These are phyloP conservation scores for Eupeodes corollae DNA, from an alignment of 1,140 invertebrate genomes.

Conservation along the genomic window DNA sequence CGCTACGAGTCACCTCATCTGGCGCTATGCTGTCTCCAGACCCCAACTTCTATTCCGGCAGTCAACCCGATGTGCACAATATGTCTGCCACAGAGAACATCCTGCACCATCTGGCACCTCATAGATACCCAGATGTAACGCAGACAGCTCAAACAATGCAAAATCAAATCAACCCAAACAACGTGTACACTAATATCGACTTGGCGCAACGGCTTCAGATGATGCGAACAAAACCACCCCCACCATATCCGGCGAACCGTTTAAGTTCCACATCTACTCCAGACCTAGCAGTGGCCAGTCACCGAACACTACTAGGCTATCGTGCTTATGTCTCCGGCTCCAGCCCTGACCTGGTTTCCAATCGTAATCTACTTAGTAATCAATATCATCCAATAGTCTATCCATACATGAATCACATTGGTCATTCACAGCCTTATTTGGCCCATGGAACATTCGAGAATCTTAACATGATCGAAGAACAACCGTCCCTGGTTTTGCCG, in stretches of 20 bases:
- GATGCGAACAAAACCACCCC: conserved; percentile 67
- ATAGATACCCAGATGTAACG: conserved; percentile 47
- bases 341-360: conserved; percentile 65
- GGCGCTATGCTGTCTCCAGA: conserved; percentile 16
- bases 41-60: conserved; percentile 25
- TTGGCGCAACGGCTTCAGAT: conserved; percentile 45
- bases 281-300: conserved; percentile 59
- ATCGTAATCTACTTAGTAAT: conserved; percentile 45
- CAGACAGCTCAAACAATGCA: conserved; percentile 41
- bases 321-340: conserved; percentile 56
- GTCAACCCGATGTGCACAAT: conserved; percentile 32
- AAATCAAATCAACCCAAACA: conserved; percentile 21
- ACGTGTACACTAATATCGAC: conserved; percentile 11
- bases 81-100: conserved; percentile 6
- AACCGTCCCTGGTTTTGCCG: conserved; percentile 38
- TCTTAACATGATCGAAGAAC: conserved; percentile 40
- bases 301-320: conserved; percentile 38
- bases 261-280: conserved; percentile 68
- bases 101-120: conserved; percentile 23
- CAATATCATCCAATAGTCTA: conserved; percentile 36
- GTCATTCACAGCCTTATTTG: conserved; percentile 41
- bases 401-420: conserved; percentile 34
- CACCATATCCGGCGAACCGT: conserved; percentile 63
- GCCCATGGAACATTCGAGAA: conserved; percentile 61
- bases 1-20: conserved; percentile 8